Percentiles rank a stretch among this genome's conserved stretches.
Evolutionary conservation across 2,888 invertebrate genomes (phyloP).

Genomic region (Synergus gifuensis): DNA sequence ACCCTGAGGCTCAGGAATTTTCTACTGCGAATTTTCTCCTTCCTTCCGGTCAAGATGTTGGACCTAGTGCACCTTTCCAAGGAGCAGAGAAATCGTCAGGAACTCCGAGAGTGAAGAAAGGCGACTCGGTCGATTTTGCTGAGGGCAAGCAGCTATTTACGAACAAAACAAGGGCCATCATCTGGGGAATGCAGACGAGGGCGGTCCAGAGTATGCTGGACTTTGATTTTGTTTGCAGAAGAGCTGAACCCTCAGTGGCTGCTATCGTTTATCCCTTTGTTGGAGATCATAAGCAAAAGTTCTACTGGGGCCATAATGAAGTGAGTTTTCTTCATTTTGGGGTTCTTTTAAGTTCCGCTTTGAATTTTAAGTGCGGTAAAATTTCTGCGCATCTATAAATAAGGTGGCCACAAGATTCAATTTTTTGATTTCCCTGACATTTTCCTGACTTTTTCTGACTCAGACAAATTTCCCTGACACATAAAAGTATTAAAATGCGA

Average conservation of each 20-base stretch:
- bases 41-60: conserved; percentile 84
- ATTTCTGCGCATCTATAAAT: too few species aligned
- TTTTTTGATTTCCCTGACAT: too few species aligned
- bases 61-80: conserved; percentile 63
- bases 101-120: conserved; percentile 54
- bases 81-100: conserved; percentile 51
- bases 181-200: conserved; percentile 99
- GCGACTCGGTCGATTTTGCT: conserved; percentile 66
- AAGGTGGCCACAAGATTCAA: too few species aligned
- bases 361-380: background rate
- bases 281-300: conserved; percentile 99
- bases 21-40: conserved; percentile 94
- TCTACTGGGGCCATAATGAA: conserved; percentile 99
- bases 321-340: conserved; percentile 73
- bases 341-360: background rate
- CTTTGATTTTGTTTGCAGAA: conserved; percentile 95
- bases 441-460: too few species aligned
- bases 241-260: conserved; percentile 93
- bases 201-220: conserved; percentile 98
- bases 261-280: conserved; percentile 99
- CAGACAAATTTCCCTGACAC: too few species aligned
- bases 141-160: conserved; percentile 83
- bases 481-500: too few species aligned
- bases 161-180: conserved; percentile 93
- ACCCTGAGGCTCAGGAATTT: conserved; percentile 83